These are phyloP conservation scores for Oscheius onirici DNA, from an alignment of 2,888 invertebrate genomes.

Conservation along the genomic window DNA sequence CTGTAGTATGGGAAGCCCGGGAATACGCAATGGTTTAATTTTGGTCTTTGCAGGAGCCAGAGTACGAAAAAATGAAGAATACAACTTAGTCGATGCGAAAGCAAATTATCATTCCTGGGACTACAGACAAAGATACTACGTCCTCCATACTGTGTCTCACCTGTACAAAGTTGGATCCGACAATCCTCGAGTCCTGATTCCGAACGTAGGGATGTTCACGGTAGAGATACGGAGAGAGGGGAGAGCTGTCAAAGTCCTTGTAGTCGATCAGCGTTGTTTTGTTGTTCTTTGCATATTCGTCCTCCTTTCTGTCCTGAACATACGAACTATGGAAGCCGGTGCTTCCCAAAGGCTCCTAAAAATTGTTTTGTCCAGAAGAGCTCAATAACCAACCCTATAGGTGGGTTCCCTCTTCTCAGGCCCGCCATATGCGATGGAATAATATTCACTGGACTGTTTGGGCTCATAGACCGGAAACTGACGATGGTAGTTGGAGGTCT, in stretches of 20 bases:
- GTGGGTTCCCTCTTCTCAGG: constrained; percentile 36
- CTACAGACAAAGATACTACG: neutral
- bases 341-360: constrained; percentile 1
- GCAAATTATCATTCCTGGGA: neutral
- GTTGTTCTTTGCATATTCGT: constrained; percentile 63
- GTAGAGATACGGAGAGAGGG: constrained; percentile 69
- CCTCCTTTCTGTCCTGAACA: constrained; percentile 53
- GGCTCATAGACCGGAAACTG: constrained; percentile 68
- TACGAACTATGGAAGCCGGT: constrained; percentile 36
- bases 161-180: constrained; percentile 71
- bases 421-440: constrained; percentile 48
- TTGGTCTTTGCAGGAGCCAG: too few species aligned
- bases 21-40: too few species aligned
- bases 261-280: constrained; percentile 67
- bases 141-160: constrained; percentile 26
- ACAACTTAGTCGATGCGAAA: too few species aligned
- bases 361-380: neutral
- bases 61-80: too few species aligned
- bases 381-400: constrained; percentile 11
- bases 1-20: too few species aligned
- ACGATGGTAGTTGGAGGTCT: constrained; percentile 43
- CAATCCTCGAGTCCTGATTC: constrained; percentile 67
- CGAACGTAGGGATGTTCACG: constrained; percentile 62
- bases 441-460: constrained; percentile 67
- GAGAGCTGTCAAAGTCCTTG: constrained; percentile 66